Percentiles rank a stretch among this genome's conserved stretches.
Evolutionary conservation across 2,888 invertebrate genomes (phyloP).

Genomic region (Lasioglossum leucozonium): DNA sequence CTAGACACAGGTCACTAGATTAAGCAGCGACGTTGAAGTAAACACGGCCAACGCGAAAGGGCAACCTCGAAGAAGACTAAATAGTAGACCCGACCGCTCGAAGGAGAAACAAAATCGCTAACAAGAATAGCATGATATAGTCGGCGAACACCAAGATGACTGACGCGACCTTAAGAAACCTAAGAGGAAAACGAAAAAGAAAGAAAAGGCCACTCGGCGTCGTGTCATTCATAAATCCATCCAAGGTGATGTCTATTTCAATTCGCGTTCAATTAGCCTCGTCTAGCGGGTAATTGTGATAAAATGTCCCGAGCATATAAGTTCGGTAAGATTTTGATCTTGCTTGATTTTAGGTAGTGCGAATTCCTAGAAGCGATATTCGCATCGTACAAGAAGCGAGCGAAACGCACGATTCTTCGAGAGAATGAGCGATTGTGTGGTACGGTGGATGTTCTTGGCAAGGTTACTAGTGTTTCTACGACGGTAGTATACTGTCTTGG

Average conservation of each 20-base stretch:
- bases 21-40: not conserved
- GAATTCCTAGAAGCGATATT: not conserved
- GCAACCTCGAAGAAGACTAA: not conserved
- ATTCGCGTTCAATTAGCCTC: not conserved
- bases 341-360: not conserved
- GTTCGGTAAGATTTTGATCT: not conserved
- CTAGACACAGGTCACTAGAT: not conserved
- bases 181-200: too few species aligned
- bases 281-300: not conserved
- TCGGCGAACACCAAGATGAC: not conserved
- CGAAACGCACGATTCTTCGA: not conserved
- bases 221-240: not conserved
- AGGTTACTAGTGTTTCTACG: conserved; percentile 9
- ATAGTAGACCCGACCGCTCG: not conserved
- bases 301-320: not conserved
- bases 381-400: not conserved
- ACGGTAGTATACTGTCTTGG: conserved; percentile 34
- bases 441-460: conserved; percentile 35
- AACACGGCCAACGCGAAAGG: not conserved
- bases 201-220: not conserved
- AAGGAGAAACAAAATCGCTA: not conserved
- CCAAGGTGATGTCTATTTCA: not conserved
- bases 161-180: not conserved
- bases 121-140: not conserved
- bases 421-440: conserved; percentile 9